A percentile compares a stretch with the other conserved stretches of the same genome.
Evolutionary conservation across 2,888 invertebrate genomes (phyloP).

Genomic region (Harpagoxenus sublaevis): DNA sequence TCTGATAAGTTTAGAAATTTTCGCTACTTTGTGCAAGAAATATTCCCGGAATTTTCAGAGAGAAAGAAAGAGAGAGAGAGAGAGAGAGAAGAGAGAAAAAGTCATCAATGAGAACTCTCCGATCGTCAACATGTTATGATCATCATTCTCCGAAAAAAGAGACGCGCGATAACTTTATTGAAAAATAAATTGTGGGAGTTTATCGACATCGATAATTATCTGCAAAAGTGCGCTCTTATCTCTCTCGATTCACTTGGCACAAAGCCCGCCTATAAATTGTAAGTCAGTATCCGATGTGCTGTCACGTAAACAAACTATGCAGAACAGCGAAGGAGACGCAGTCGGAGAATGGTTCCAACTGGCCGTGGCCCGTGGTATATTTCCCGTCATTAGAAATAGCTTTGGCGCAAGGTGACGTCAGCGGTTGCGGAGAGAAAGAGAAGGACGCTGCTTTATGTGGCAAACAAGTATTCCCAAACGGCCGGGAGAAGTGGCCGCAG

Average conservation of each 20-base stretch:
- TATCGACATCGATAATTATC: constrained; percentile 18
- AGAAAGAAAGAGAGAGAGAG: background rate
- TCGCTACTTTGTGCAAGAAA: background rate
- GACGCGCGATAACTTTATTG: constrained; percentile 6
- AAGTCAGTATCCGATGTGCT: constrained; percentile 8
- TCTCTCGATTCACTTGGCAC: constrained; percentile 62
- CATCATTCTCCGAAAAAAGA: background rate
- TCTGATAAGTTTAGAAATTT: constrained; percentile 54
- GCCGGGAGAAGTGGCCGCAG: background rate
- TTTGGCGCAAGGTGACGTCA: constrained; percentile 12
- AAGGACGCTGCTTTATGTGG: background rate
- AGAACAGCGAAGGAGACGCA: constrained; percentile 14
- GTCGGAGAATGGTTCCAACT: constrained; percentile 25
- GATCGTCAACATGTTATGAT: background rate
- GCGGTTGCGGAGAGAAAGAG: background rate
- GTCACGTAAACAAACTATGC: constrained; percentile 47
- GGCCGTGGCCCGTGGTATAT: background rate
- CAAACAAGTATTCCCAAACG: background rate
- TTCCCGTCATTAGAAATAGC: constrained; percentile 25
- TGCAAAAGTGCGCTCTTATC: constrained; percentile 50
- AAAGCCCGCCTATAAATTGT: constrained; percentile 63
- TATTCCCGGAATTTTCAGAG: constrained; percentile 8
- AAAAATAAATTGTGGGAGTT: constrained; percentile 51
- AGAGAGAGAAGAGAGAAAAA: background rate
- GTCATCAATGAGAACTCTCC: background rate